These are phyloP conservation scores for Drosophila athabasca DNA, from an alignment of 1,140 invertebrate genomes.

Conservation along the genomic window DNA sequence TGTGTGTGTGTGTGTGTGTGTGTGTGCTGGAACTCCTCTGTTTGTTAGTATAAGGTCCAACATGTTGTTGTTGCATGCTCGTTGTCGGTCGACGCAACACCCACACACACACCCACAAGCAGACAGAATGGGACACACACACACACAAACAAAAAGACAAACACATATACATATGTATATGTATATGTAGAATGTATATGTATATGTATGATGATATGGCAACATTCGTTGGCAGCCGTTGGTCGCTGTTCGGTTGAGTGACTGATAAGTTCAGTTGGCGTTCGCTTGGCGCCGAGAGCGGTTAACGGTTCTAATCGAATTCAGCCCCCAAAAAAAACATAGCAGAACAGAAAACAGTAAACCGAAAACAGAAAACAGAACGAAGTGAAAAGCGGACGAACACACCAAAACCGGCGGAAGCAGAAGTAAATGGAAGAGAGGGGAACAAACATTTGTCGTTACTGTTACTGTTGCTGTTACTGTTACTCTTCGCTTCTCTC, in stretches of 20 bases:
- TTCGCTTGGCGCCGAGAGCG: conserved; percentile 75
- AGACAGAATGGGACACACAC: not conserved
- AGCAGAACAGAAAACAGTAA: too few relatives aligned
- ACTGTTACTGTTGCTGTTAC: not conserved
- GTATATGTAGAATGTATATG: not conserved
- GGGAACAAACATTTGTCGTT: not conserved
- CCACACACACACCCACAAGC: conserved; percentile 10
- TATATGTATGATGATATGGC: conserved; percentile 7
- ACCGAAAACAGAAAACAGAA: not conserved
- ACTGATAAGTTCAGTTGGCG: conserved; percentile 79
- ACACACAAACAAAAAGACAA: conserved; percentile 1
- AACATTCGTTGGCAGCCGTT: conserved; percentile 32
- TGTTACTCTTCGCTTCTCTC: too few relatives aligned
- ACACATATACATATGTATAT: not conserved
- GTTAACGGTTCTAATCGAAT: conserved; percentile 54
- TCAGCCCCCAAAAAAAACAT: not conserved
- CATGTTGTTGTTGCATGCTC: conserved; percentile 37
- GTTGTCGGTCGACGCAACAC: conserved; percentile 44
- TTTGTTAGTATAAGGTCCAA: conserved; percentile 12
- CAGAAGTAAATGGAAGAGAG: too few relatives aligned
- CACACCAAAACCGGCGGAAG: too few relatives aligned
- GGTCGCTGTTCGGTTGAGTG: conserved; percentile 62
- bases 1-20: conserved; percentile 4
- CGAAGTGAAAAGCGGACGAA: not conserved
- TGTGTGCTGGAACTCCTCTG: conserved; percentile 6